Conservation (phyloP, 2,888 invertebrate species). For the Drosophila paracracens region DNA sequence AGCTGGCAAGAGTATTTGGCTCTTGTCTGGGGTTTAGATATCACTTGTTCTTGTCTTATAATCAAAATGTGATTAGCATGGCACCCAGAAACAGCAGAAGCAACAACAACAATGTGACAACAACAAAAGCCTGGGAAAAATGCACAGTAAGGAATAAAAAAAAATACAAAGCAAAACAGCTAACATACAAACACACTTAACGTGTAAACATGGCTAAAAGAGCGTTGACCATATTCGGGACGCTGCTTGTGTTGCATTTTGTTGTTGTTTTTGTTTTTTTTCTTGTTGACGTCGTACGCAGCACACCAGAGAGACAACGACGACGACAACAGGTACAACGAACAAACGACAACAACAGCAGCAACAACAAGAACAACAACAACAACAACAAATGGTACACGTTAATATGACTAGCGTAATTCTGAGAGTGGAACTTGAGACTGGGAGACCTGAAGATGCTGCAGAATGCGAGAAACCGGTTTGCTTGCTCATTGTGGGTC, state of each 20-base stretch:
- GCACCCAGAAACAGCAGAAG: conserved; percentile 45
- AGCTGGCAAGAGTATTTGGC: conserved; percentile 34
- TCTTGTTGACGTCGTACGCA: conserved; percentile 62
- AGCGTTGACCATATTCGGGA: conserved; percentile 78
- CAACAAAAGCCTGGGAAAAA: conserved; percentile 64
- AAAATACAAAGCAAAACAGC: conserved; percentile 40
- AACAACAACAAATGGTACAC: conserved; percentile 70
- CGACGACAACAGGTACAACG: conserved; percentile 61
- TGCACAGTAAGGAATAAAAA: conserved; percentile 26
- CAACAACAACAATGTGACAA: conserved; percentile 28
- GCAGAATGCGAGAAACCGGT: conserved; percentile 62
- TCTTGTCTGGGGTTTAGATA: conserved; percentile 24
- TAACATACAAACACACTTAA: conserved; percentile 80
- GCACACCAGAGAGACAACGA: conserved; percentile 41
- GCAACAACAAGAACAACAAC: conserved; percentile 37
- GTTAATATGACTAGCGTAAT: conserved; percentile 75
- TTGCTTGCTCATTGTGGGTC: conserved; percentile 33
- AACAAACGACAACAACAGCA: conserved; percentile 40
- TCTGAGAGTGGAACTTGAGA: conserved; percentile 54
- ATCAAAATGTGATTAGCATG: conserved; percentile 80
- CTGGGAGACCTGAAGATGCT: conserved; percentile 47
- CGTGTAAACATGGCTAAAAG: conserved; percentile 81
- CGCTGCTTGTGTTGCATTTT: conserved; percentile 50
- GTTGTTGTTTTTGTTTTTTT: conserved; percentile 34
- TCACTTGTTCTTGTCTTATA: conserved; percentile 55